A percentile compares a stretch with the other conserved stretches of the same genome.
These are phyloP conservation scores for Macrobrachium nipponense DNA, from an alignment of 1,140 invertebrate genomes.

Conservation along the genomic window DNA sequence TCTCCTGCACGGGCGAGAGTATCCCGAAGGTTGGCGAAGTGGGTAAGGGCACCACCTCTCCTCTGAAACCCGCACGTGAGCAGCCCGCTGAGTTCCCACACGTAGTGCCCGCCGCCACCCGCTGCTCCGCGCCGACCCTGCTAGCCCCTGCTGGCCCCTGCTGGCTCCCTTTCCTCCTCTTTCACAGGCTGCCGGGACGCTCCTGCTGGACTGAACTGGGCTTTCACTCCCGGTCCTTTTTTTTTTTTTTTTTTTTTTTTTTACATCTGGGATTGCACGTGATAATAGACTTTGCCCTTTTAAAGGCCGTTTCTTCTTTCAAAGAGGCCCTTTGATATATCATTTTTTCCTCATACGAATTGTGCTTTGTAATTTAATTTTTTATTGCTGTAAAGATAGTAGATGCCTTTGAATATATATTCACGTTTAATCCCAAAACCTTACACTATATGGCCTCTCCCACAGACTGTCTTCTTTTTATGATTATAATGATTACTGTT, in stretches of 20 bases:
- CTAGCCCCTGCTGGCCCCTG: constrained; percentile 27
- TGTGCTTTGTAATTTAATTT: too few species aligned
- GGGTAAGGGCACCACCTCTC: not conserved
- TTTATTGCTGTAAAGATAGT: too few species aligned
- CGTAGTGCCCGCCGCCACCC: constrained; percentile 23
- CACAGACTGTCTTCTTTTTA: constrained; percentile 1
- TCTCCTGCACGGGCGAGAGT: not conserved
- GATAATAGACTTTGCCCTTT: too few species aligned
- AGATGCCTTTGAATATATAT: too few species aligned
- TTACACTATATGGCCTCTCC: not conserved
- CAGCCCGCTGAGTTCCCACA: constrained; percentile 31
- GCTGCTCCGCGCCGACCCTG: constrained; percentile 26
- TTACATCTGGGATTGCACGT: too few species aligned
- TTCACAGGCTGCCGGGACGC: constrained; percentile 45
- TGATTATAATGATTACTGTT: too few species aligned
- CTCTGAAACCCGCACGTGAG: constrained; percentile 31
- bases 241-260: too few species aligned
- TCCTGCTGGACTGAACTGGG: constrained; percentile 42
- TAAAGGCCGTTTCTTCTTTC: too few species aligned
- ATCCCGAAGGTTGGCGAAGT: not conserved
- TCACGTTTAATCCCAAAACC: too few species aligned
- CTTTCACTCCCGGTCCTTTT: constrained; percentile 8
- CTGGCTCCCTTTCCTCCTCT: not conserved
- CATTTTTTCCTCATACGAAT: too few species aligned
- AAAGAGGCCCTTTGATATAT: too few species aligned